Evolutionary conservation across 2,888 invertebrate species (phyloP).

Genomic region (Chironomus riparius): DNA sequence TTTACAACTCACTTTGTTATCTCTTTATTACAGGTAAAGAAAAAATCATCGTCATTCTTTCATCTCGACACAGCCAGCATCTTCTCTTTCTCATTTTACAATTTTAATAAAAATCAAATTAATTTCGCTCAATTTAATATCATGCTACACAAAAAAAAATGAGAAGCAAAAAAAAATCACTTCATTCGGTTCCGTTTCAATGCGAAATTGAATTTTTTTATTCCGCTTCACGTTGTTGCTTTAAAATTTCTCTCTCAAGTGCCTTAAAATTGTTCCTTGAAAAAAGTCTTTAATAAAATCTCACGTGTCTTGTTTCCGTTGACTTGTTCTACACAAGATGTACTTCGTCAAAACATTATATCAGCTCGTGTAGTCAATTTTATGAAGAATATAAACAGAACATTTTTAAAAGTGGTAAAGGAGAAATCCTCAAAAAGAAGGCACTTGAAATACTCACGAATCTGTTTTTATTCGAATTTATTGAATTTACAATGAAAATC

Average conservation of each 20-base stretch:
- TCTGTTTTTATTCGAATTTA: conserved; percentile 20
- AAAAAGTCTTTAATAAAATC: conserved; percentile 2
- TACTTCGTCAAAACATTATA: background rate
- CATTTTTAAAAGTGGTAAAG: no score
- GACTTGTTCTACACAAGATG: background rate
- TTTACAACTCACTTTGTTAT: background rate
- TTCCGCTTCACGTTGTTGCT: background rate
- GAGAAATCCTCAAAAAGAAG: background rate
- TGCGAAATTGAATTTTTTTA: conserved; percentile 19
- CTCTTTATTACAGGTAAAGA: background rate
- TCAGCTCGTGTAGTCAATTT: background rate
- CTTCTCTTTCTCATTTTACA: background rate
- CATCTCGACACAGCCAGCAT: background rate
- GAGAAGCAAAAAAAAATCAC: conserved; percentile 14
- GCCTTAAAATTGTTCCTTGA: background rate
- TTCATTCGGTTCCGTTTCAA: conserved; percentile 17
- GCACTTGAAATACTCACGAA: conserved; percentile 7
- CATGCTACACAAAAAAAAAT: background rate
- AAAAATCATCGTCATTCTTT: background rate
- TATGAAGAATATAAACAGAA: no score
- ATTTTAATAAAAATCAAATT: conserved; percentile 27
- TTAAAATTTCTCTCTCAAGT: background rate
- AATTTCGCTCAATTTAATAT: conserved; percentile 26
- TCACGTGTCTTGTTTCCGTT: conserved; percentile 10
- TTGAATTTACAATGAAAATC: no score